These are phyloP conservation scores for Cyanoderma ruficeps DNA, from an alignment of 2,113 vertebrate genomes.

Conservation along the genomic window DNA sequence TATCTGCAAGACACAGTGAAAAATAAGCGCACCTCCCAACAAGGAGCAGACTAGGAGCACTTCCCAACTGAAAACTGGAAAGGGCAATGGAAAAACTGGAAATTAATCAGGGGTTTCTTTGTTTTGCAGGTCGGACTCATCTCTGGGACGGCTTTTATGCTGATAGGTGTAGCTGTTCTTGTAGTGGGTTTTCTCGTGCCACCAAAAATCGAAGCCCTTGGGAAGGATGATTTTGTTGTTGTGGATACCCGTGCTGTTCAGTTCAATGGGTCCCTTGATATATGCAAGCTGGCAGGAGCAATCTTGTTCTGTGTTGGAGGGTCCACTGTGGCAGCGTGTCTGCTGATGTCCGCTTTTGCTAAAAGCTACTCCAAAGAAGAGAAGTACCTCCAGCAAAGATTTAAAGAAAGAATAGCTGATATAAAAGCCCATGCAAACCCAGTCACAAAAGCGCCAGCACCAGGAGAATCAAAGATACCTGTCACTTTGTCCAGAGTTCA, in stretches of 20 bases:
- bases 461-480: slow-evolving; percentile 89
- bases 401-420: slow-evolving; percentile 91
- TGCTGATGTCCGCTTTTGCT: slow-evolving; percentile 89
- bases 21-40: neutral
- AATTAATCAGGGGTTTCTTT: neutral
- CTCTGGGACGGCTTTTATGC: slow-evolving; percentile 85
- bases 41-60: neutral
- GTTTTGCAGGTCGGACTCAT: slow-evolving; percentile 89
- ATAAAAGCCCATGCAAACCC: slow-evolving; percentile 84
- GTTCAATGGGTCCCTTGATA: slow-evolving; percentile 90
- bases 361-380: slow-evolving; percentile 93
- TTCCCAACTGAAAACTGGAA: neutral
- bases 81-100: neutral
- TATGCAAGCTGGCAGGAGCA: slow-evolving; percentile 91
- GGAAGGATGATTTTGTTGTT: slow-evolving; percentile 90
- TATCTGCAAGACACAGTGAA: neutral
- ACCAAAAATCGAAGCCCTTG: slow-evolving; percentile 90
- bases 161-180: slow-evolving; percentile 87
- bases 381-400: slow-evolving; percentile 89
- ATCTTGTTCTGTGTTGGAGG: slow-evolving; percentile 93
- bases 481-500: slow-evolving; percentile 95
- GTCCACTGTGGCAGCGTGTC: slow-evolving; percentile 84
- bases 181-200: slow-evolving; percentile 90
- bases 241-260: slow-evolving; percentile 84
- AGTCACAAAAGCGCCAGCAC: slow-evolving; percentile 86